Evolutionary conservation across 2,888 invertebrate genomes (phyloP), one percentile per base, ranked within the genome.

Genomic region (Trisateles emortualis): DNA sequence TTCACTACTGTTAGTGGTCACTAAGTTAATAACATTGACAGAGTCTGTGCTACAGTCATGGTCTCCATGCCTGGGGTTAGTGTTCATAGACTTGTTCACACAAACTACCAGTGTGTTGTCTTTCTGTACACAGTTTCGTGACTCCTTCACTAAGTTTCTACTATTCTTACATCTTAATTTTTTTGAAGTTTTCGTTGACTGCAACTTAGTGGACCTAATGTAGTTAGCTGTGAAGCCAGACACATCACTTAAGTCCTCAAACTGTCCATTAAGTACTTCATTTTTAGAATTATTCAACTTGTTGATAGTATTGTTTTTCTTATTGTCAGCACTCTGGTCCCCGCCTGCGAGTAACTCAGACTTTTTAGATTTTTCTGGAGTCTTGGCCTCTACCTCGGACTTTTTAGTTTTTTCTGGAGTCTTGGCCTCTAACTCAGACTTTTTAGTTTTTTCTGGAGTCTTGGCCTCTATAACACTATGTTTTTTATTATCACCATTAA

Each of bases 221-320:
- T 93, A 93, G 65, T 90, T 92, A 1, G 92, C 92, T 17, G 92
- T 92, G 51, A 92, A 89, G 0, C 92, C 92, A 29, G 92, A 92
- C 1, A 92, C 89, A 78, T 92, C 92, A 76, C 92, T 92, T 13
- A 88, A 59, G 44, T 92, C 91, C 54, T 92, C 92, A 78, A 86
- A 89, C 45, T 87, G 84, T 6, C 87, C 87, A 72, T 89, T 89
- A 1, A 65, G 57, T 19, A 59, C 58, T 9, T 56, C 68, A 63
- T 60, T 67, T 60, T 74, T 81, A 43, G 71, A 68, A 46, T 57
- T 64, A 47, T 72, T 65, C 2, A 44, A 42, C 10, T 52, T 51
- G 39, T 66, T 61, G 22, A 52, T 56, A 46, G 55, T 68, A 39
- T 53, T 56, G 50, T 56, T 73, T 57, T 64, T 79, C 48, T 68